Percentiles rank a stretch among this genome's conserved stretches.
Evolutionary conservation across 2,888 invertebrate species (phyloP).

Genomic region (Magallana nippona): DNA sequence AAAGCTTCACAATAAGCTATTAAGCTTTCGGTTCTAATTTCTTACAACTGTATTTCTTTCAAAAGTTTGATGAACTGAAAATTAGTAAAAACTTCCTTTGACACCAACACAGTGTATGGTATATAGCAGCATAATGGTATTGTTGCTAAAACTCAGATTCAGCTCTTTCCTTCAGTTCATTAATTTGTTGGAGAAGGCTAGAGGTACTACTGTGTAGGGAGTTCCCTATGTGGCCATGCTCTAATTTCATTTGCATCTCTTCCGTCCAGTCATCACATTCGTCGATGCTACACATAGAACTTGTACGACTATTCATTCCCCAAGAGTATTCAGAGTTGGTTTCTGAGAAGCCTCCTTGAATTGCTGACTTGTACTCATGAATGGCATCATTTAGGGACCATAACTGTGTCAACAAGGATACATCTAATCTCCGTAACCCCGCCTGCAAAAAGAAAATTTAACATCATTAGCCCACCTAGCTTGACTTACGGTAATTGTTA

Average conservation of each 20-base stretch:
- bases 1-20: too few species aligned
- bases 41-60: too few species aligned
- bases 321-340: conserved; percentile 74
- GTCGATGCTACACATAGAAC: conserved; percentile 71
- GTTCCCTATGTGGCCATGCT: conserved; percentile 56
- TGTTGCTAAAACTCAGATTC: conserved; percentile 65
- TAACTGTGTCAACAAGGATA: conserved; percentile 92
- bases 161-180: conserved; percentile 68
- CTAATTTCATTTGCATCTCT: conserved; percentile 57
- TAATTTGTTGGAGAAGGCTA: conserved; percentile 72
- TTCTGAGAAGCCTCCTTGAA: conserved; percentile 73
- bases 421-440: conserved; percentile 92
- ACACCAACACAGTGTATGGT: not conserved
- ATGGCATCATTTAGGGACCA: conserved; percentile 96
- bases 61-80: too few species aligned
- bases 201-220: conserved; percentile 69
- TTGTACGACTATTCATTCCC: conserved; percentile 67
- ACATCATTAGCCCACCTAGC: too few species aligned
- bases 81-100: not conserved
- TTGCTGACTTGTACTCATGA: conserved; percentile 89
- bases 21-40: too few species aligned
- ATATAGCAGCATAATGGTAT: not conserved
- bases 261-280: conserved; percentile 60
- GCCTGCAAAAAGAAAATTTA: conserved; percentile 84
- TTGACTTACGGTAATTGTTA: too few species aligned